Conservation (phyloP, 2,113 vertebrate genomes). For the Candoia aspera region DNA sequence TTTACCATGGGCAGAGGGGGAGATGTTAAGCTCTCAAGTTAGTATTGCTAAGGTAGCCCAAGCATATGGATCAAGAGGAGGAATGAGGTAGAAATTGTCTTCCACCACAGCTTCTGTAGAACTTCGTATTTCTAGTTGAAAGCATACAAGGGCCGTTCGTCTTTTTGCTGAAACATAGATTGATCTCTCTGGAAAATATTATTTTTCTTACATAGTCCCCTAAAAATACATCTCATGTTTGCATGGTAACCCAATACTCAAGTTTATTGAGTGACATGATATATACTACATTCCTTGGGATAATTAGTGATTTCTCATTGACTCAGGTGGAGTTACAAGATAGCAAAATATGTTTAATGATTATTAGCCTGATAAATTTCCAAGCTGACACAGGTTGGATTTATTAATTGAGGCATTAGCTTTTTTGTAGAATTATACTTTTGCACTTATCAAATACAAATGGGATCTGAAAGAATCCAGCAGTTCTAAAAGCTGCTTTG, state of each 20-base stretch:
- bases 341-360: constrained; percentile 45
- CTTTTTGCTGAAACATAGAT: no score
- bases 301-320: constrained; percentile 50
- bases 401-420: constrained; percentile 34
- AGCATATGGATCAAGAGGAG: neutral
- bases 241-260: constrained; percentile 26
- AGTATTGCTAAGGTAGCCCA: neutral
- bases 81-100: neutral
- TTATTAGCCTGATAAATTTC: constrained; percentile 36
- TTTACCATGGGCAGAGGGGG: neutral
- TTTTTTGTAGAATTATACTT: constrained; percentile 32
- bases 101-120: neutral
- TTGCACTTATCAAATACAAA: constrained; percentile 10
- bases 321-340: constrained; percentile 49
- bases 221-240: constrained; percentile 31
- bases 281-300: constrained; percentile 36
- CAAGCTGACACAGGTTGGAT: constrained; percentile 39
- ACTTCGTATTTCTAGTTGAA: neutral
- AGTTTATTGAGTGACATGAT: constrained; percentile 54
- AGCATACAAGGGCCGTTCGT: no score
- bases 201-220: constrained; percentile 8
- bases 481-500: neutral
- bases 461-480: neutral
- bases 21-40: neutral
- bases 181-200: neutral